Evolutionary conservation across 2,797 vertebrate species (phyloP), one percentile per base, ranked within the genome.

Genomic region (Pempheris klunzingeri): DNA sequence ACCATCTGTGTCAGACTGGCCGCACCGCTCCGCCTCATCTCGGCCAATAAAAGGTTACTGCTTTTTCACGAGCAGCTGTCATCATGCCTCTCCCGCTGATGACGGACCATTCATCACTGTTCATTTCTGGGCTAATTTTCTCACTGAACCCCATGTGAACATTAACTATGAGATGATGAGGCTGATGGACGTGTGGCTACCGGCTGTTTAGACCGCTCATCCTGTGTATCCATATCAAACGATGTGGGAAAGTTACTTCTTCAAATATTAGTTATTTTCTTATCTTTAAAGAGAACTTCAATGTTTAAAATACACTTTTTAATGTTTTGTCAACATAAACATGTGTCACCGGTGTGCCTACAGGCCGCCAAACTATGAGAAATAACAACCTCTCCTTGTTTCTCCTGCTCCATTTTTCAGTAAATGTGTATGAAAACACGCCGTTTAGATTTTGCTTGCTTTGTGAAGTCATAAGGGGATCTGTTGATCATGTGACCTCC

Each of bases 51-150:
- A 74, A 82, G 65, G 61, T 71, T 62, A n/a, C 49, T 47, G 72
- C 39, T 74, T 74, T 57, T 69, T 67, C 64, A 58, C 2, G 43
- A 41, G 63, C 74, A 32, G 54, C 62, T 43, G 65, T 52, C 76
- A 50, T n/a, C 53, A 2, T 1, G 43, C 62, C 58, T 55, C 67
- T 46, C n/a, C n/a, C 39, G 9, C 47, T 26, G 63, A 69, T 17
- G 67, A 68, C 5, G 9, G 38, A 39, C 10, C 70, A 47, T 84
- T 67, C 55, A 75, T 78, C 81, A 71, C 41, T 5, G 50, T 44
- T 69, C 12, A 66, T 73, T 74, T 69, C 77, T 4, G 44, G 77
- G 65, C 2, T 61, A 44, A 69, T 77, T 76, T 41, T 78, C 73
- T 44, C 71, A 1, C 73, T 53, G 34, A 76, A 39, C 53, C 74